Base-by-base conservation (phyloP, 2,888 invertebrate genomes). In the Lasioglossum figueresi region DNA sequence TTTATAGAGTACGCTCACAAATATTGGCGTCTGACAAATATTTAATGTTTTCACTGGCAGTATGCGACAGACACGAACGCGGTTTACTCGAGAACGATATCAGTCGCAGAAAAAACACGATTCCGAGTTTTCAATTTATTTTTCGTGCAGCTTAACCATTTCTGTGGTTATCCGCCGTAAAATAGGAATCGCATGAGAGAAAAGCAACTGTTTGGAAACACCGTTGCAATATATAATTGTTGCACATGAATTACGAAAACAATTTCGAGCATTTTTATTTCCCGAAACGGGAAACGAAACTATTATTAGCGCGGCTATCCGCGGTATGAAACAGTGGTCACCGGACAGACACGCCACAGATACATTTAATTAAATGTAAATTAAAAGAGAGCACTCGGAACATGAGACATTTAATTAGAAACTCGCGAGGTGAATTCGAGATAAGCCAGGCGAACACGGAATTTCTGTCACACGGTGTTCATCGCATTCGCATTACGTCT, bases 291-390 rank as follows among this genome's bases (percentile, higher is more conserved):
- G 37, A 23, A 37, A 68, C n/a, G 40, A 40, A 70, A 40, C 40
- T 70, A 70, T 70, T 70, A 40, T 40, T 37, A 68, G 37, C 10
- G 8, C 40, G 19, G 19, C 19, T 45, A 52, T 70, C 48, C 19
- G 37, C 52, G 66, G 66, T 16, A 48, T 19, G 19, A 48, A n/a
- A 74, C 37, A 34, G n/a, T n/a, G 40, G 43, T 40, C 23, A 56
- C 37, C 19, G 16, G 43, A 48, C 31, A 31, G 27, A 70, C 43
- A 76, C n/a, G n/a, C 48, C 45, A 12, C 48, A 48, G 56, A 80
- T 80, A 37, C 71, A 78, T 76, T 75, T 79, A 82, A 84, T 82
- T 82, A 76, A 84, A 82, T 75, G 84, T 68, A 82, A 79, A 79
- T 78, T 72, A 66, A 79, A 84, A 78, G 72, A 48, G 74, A 63